Percentiles rank a stretch among this genome's conserved stretches.
These are phyloP conservation scores for Agrotis segetum DNA, from an alignment of 2,888 invertebrate genomes.

Conservation along the genomic window DNA sequence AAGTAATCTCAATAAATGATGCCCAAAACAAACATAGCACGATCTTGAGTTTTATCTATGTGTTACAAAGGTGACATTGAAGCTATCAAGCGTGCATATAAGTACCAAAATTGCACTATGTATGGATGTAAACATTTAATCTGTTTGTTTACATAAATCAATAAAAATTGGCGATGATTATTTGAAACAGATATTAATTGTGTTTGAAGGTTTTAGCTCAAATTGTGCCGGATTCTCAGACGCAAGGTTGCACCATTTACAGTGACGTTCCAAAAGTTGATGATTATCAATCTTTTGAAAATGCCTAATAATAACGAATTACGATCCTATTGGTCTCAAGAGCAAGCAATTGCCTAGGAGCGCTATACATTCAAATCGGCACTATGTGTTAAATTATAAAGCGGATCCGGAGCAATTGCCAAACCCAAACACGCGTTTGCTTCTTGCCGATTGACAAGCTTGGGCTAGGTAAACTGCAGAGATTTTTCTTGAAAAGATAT, in stretches of 20 bases:
- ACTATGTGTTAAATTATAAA: too few species aligned
- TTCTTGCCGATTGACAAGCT: too few species aligned
- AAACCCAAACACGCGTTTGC: too few species aligned
- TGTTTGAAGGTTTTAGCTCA: not conserved
- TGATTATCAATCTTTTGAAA: too few species aligned
- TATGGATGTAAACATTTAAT: not conserved
- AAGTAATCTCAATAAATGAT: slow-evolving; percentile 15
- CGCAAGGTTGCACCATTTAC: not conserved
- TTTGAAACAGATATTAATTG: not conserved
- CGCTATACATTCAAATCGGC: too few species aligned
- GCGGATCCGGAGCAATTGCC: too few species aligned
- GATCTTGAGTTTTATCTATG: slow-evolving; percentile 47
- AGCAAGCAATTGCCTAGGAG: too few species aligned
- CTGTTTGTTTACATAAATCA: slow-evolving; percentile 7
- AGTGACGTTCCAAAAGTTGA: too few species aligned
- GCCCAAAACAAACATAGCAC: slow-evolving; percentile 27
- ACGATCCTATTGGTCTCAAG: too few species aligned
- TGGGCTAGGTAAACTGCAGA: too few species aligned
- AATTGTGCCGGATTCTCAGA: not conserved
- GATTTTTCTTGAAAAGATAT: too few species aligned
- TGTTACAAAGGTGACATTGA: slow-evolving; percentile 49
- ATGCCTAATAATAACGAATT: too few species aligned
- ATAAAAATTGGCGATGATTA: slow-evolving; percentile 5
- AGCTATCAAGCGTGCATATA: slow-evolving; percentile 26
- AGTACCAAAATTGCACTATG: slow-evolving; percentile 31